Evolutionary conservation across 2,888 invertebrate species (phyloP).

Genomic region (Listrodromus nycthemerus): DNA sequence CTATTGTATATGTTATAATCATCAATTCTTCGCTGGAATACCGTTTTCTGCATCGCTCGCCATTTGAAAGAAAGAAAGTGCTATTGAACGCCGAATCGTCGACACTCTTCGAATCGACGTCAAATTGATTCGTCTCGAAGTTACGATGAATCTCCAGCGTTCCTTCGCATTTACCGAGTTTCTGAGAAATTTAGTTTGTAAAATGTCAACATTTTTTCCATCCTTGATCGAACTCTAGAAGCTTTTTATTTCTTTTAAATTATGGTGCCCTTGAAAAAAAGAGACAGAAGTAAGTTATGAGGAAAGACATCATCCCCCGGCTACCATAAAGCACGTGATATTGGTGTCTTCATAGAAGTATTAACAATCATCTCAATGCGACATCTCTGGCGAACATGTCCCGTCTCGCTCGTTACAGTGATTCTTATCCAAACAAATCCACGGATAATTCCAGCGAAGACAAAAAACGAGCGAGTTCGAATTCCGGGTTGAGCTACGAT

Average conservation of each 20-base stretch:
- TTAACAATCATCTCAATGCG: neutral
- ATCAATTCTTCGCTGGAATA: neutral
- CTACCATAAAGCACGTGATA: neutral
- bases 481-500: neutral
- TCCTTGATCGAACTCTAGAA: neutral
- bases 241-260: conserved; percentile 69
- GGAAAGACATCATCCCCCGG: too few species aligned
- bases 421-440: neutral
- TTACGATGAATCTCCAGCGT: conserved; percentile 37
- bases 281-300: too few species aligned
- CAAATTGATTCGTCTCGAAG: conserved; percentile 38
- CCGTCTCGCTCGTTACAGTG: neutral
- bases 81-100: conserved; percentile 55
- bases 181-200: conserved; percentile 5
- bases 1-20: neutral
- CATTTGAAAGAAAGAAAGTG: neutral
- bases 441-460: too few species aligned
- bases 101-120: conserved; percentile 54
- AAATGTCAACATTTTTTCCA: neutral
- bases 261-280: conserved; percentile 79
- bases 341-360: neutral
- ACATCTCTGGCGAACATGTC: neutral
- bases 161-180: conserved; percentile 21
- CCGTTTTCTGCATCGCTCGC: neutral
- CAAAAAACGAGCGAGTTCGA: neutral